phyloP scores from a whole-genome alignment of 1,140 invertebrate species.

The Druon quercuslanigerum region DNA sequence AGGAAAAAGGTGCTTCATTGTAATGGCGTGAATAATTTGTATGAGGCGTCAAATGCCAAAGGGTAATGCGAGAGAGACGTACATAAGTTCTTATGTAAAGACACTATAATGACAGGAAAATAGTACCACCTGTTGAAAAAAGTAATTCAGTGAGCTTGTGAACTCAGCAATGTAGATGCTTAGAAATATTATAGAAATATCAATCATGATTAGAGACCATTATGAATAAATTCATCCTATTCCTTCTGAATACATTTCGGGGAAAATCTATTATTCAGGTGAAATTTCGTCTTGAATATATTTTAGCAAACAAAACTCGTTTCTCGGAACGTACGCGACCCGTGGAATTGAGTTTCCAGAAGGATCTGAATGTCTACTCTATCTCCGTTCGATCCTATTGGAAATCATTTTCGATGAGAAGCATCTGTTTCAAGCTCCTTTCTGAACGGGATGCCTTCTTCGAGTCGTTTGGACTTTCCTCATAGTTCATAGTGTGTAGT shows the following conservation, averaged over 20 bases:
- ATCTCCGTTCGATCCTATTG: constrained; percentile 30
- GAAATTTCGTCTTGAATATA: constrained; percentile 4
- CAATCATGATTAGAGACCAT: not conserved
- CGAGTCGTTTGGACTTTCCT: constrained; percentile 24
- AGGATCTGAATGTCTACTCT: constrained; percentile 17
- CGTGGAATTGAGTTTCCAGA: constrained; percentile 16
- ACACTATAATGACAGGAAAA: constrained; percentile 16
- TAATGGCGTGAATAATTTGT: constrained; percentile 1
- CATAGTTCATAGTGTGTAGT: not conserved
- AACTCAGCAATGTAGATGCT: constrained; percentile 10
- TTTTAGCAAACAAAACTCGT: constrained; percentile 24
- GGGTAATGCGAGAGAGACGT: not conserved
- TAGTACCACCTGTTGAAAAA: constrained; percentile 26
- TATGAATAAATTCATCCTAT: not conserved
- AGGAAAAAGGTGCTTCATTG: constrained; percentile 11
- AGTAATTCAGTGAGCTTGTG: not conserved
- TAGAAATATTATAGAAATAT: not conserved
- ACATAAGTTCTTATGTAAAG: constrained; percentile 1
- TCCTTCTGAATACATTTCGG: not conserved
- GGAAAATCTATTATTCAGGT: constrained; percentile 22
- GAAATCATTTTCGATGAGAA: constrained; percentile 31
- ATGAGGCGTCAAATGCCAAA: constrained; percentile 19
- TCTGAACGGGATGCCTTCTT: constrained; percentile 25
- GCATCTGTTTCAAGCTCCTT: constrained; percentile 19
- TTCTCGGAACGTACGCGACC: constrained; percentile 21